Base-by-base conservation (phyloP, 2,888 invertebrate species). In the Bruchidius siliquastri region DNA sequence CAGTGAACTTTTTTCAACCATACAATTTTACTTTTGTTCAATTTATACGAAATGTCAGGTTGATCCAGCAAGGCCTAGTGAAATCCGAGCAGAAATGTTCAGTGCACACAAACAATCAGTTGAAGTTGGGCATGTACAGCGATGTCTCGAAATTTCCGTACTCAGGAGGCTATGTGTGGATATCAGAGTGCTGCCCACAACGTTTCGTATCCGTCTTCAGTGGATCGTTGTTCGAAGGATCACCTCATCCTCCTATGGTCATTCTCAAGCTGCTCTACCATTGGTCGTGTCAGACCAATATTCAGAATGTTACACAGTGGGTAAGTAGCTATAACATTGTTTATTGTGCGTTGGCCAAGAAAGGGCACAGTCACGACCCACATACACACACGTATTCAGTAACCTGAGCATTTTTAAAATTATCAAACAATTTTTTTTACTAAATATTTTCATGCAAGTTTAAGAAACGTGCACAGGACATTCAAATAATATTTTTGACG, bases 81-180 rank as follows among this genome's bases (percentile, higher is more conserved):
- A 89, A 93, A 66, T 92, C 94, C 0, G 94, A 95, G 82, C 96
- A 96, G 84, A 90, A 89, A 84, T 96, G 96, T 82, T 88, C 89
- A 0, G 86, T 91, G 72, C 95, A 96, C 84, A 85, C 90, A 0
- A 88, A 89, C 72, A 90, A 89, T 76, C 93, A 93, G 80, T 88
- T 95, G 0, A 95, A 96, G 83, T 87, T 96, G 6, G 93, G 94
- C 72, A 95, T 95, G 91, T 96, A 95, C 85, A 94, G 94, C 0
- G 96, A 96, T 84, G 92, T 92, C 0, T 90, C 92, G 0, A 94
- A 94, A 80, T 95, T 96, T 84, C 95, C 95, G 0, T 94, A 92
- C 84, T 95, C 95, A 0, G 96, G 96, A 0, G 96, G 96, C 66
- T 96, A 96, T 83, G 96, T 96, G 0, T 96, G 96, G 96, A 94